phyloP scores from a whole-genome alignment of 2,888 invertebrate genomes.

The Petrophora chlorosata region DNA sequence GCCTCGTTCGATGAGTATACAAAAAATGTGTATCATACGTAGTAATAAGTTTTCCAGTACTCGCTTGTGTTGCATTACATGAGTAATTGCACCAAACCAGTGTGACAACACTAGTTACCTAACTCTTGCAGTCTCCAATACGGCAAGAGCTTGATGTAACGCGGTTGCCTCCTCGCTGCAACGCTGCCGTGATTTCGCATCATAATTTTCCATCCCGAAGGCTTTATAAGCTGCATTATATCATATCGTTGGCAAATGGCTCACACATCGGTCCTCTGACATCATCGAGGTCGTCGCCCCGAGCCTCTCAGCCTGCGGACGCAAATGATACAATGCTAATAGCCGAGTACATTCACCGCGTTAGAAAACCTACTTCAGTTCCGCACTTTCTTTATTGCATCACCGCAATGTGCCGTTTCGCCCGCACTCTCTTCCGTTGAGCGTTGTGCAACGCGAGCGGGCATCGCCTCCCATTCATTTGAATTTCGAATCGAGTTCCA shows the following conservation, averaged over 20 bases:
- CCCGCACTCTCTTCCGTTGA: slow-evolving; percentile 77
- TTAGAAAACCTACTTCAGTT: slow-evolving; percentile 81
- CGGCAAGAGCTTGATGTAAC: slow-evolving; percentile 66
- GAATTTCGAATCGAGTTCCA: slow-evolving; percentile 58
- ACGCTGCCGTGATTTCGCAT: slow-evolving; percentile 52
- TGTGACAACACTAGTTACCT: slow-evolving; percentile 78
- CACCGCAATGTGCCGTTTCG: slow-evolving; percentile 73
- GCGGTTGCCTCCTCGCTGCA: slow-evolving; percentile 50
- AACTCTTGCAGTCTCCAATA: slow-evolving; percentile 66
- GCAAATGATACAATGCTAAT: slow-evolving; percentile 76
- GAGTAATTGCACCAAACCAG: slow-evolving; percentile 72
- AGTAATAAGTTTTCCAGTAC: slow-evolving; percentile 41
- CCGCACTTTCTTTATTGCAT: slow-evolving; percentile 83
- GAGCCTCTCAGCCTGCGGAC: slow-evolving; percentile 56
- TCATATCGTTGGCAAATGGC: slow-evolving; percentile 52
- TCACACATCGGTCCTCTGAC: slow-evolving; percentile 59
- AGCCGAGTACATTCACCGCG: slow-evolving; percentile 80
- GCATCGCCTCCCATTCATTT: slow-evolving; percentile 50
- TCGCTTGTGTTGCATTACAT: slow-evolving; percentile 55
- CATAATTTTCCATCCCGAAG: slow-evolving; percentile 60
- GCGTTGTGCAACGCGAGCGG: slow-evolving; percentile 69
- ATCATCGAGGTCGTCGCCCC: slow-evolving; percentile 73
- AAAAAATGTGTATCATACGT: slow-evolving; percentile 23
- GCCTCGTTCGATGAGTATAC: slow-evolving; percentile 12
- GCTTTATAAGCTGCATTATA: slow-evolving; percentile 47